phyloP scores from a whole-genome alignment of 2,113 vertebrate species.

The Dasyurus viverrinus region DNA sequence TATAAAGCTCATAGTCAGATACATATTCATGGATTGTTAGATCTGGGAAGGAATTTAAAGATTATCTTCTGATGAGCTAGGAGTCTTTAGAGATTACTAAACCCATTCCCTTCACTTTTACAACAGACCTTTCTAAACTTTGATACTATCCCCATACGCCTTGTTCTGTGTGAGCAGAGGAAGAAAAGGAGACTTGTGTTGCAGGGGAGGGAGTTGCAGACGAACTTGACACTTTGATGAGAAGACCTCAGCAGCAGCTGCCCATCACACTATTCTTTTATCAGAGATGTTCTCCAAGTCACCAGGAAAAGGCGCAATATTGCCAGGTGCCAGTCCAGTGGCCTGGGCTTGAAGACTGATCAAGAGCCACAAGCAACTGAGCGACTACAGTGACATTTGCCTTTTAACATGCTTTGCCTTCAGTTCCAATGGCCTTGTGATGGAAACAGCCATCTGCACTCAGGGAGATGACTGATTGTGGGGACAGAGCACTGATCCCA shows the following conservation, averaged over 20 bases:
- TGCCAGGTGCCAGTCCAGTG: not conserved
- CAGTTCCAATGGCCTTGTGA: no score
- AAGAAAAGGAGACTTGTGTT: not conserved
- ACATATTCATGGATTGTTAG: not conserved
- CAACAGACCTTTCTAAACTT: not conserved
- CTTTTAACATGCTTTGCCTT: not conserved
- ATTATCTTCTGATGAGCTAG: not conserved
- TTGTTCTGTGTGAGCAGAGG: not conserved
- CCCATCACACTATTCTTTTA: not conserved
- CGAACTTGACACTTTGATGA: not conserved
- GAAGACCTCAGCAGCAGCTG: not conserved
- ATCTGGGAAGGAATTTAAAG: not conserved
- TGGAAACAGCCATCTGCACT: no score
- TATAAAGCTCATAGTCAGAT: no score
- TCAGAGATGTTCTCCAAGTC: not conserved
- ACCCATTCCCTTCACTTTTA: not conserved
- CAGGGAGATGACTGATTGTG: no score
- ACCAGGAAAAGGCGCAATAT: not conserved
- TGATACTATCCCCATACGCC: not conserved
- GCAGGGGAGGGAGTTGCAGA: not conserved
- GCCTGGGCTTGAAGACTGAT: not conserved
- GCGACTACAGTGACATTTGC: not conserved
- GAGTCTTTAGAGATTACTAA: not conserved
- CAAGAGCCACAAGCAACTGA: not conserved
- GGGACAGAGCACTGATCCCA: no score